Evolutionary conservation across 2,888 invertebrate genomes (phyloP).

Genomic region (Strigamia transsilvanica): DNA sequence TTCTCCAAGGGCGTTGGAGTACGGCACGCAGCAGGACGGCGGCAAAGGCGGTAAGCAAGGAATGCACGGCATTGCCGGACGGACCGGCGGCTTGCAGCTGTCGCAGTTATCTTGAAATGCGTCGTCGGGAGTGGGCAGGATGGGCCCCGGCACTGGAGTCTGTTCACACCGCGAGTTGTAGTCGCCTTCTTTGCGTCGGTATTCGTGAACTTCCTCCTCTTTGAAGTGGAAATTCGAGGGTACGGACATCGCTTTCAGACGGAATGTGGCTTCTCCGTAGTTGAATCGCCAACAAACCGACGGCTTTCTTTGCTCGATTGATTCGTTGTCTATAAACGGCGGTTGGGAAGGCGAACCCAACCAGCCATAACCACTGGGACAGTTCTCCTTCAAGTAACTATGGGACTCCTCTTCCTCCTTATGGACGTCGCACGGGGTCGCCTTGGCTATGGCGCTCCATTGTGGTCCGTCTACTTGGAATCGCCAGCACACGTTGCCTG

Average conservation of each 20-base stretch:
- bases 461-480: constrained; percentile 37
- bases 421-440: neutral
- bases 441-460: neutral
- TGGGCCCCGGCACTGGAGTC: constrained; percentile 16
- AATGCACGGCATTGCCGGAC: neutral
- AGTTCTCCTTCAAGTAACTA: constrained; percentile 2
- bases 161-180: constrained; percentile 9
- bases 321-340: neutral
- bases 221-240: constrained; percentile 27
- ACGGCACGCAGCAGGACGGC: neutral
- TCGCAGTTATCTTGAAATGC: neutral
- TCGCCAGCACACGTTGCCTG: constrained; percentile 18
- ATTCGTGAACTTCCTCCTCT: constrained; percentile 44
- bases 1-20: constrained; percentile 26
- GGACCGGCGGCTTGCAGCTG: neutral
- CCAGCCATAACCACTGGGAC: constrained; percentile 25
- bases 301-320: neutral
- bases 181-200: constrained; percentile 28
- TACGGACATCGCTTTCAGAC: constrained; percentile 14
- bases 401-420: constrained; percentile 19
- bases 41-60: constrained; percentile 30
- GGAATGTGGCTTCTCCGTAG: neutral
- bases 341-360: constrained; percentile 30
- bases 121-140: neutral
- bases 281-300: constrained; percentile 31